A percentile compares a stretch with the other conserved stretches of the same genome.
These are phyloP conservation scores for Anolis apletophallus DNA, from an alignment of 2,797 vertebrate species.

Conservation along the genomic window DNA sequence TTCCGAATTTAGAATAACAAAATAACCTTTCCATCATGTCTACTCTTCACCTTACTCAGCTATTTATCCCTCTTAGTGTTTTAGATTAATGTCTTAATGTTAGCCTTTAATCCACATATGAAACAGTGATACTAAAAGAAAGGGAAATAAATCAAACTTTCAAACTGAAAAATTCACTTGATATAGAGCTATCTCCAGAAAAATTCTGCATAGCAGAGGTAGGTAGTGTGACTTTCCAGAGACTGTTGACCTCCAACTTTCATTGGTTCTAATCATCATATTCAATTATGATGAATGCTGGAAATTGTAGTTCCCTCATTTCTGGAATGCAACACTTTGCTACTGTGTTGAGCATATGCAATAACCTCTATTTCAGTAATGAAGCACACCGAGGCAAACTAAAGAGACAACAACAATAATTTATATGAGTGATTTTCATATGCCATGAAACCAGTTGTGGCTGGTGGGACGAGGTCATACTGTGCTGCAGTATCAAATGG, in stretches of 20 bases:
- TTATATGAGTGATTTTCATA: conserved; percentile 2
- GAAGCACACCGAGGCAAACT: conserved; percentile 33
- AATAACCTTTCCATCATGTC: no score
- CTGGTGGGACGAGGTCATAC: neutral
- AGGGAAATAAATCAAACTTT: neutral
- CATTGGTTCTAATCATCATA: no score
- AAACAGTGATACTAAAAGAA: neutral
- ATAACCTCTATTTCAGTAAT: conserved; percentile 45
- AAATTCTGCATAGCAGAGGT: no score
- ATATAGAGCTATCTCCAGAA: neutral
- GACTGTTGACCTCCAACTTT: no score
- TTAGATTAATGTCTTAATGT: neutral
- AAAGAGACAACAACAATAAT: conserved; percentile 24
- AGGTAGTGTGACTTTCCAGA: no score
- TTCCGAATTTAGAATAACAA: neutral
- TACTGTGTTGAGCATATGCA: neutral
- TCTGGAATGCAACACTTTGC: no score
- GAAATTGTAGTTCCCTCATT: no score
- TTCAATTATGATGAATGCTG: no score
- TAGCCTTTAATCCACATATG: neutral
- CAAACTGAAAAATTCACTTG: neutral
- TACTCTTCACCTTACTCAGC: neutral
- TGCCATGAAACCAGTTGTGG: conserved; percentile 16
- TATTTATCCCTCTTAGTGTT: neutral
- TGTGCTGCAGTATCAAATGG: neutral